Evolutionary conservation across 2,888 invertebrate species (phyloP).

Genomic region (Asteroscopus sphinx): DNA sequence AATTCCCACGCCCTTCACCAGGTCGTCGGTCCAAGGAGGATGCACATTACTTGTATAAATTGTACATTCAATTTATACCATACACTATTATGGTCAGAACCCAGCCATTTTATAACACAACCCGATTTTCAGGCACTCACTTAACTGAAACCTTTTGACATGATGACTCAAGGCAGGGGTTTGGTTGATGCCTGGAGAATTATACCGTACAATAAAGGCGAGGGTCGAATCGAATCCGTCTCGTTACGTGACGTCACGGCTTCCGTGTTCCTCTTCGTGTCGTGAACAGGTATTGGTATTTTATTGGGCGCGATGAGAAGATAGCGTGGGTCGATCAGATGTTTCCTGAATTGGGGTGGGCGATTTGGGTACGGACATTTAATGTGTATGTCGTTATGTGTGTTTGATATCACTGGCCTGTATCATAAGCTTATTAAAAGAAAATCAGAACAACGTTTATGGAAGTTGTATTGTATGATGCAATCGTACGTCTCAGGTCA

Average conservation of each 20-base stretch:
- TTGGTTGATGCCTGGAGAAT: slow-evolving; percentile 39
- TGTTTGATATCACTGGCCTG: neutral
- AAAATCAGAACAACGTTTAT: neutral
- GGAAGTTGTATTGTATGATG: too few relatives aligned
- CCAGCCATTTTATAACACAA: slow-evolving; percentile 11
- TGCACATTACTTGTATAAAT: too few relatives aligned
- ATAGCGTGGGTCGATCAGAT: slow-evolving; percentile 34
- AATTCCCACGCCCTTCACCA: too few relatives aligned
- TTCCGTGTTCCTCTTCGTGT: slow-evolving; percentile 50
- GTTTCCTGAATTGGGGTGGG: slow-evolving; percentile 21
- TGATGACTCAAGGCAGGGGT: slow-evolving; percentile 44
- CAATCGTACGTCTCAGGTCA: too few relatives aligned
- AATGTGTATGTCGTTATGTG: slow-evolving; percentile 7
- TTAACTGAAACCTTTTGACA: slow-evolving; percentile 44
- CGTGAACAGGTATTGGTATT: slow-evolving; percentile 55
- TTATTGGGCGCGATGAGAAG: slow-evolving; percentile 55
- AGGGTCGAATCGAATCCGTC: slow-evolving; percentile 48
- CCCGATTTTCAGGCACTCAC: slow-evolving; percentile 25
- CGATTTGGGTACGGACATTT: slow-evolving; percentile 22
- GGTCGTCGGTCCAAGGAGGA: too few relatives aligned
- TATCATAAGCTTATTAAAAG: slow-evolving; percentile 5
- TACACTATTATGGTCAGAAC: slow-evolving; percentile 8
- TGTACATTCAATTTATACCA: too few relatives aligned
- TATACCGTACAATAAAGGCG: slow-evolving; percentile 29
- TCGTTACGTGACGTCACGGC: slow-evolving; percentile 44